Conservation (phyloP, 2,888 invertebrate genomes). For the Dynastes grantii region DNA sequence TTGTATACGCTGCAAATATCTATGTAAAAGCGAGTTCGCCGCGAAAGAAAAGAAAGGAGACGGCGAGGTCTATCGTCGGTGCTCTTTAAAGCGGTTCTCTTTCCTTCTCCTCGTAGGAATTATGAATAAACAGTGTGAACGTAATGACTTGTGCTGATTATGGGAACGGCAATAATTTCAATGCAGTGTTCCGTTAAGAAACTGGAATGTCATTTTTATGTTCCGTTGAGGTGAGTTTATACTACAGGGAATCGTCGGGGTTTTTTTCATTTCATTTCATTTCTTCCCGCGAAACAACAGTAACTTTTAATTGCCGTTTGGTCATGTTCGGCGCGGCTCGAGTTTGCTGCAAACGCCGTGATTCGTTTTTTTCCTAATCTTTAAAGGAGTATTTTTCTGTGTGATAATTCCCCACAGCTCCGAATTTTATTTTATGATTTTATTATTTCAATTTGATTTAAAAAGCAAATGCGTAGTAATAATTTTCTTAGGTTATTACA, state of each 20-base stretch:
- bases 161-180: constrained; percentile 68
- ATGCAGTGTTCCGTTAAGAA: constrained; percentile 68
- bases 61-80: constrained; percentile 32
- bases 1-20: not conserved
- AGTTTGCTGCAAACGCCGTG: not conserved
- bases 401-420: no score
- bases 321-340: constrained; percentile 16
- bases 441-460: no score
- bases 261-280: constrained; percentile 33
- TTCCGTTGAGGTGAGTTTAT: constrained; percentile 59
- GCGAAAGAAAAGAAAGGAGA: constrained; percentile 57
- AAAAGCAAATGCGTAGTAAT: no score
- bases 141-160: constrained; percentile 70
- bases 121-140: constrained; percentile 70
- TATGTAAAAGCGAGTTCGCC: constrained; percentile 45
- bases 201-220: constrained; percentile 66
- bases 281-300: constrained; percentile 44
- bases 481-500: no score
- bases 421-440: no score
- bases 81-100: constrained; percentile 61
- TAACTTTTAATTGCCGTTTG: constrained; percentile 43
- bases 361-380: not conserved
- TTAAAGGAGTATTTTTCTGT: not conserved
- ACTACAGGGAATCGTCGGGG: constrained; percentile 31
- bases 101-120: constrained; percentile 60